Evolutionary conservation across 2,113 vertebrate genomes (phyloP), one percentile per base, ranked within the genome.

Genomic region (Turnix velox): DNA sequence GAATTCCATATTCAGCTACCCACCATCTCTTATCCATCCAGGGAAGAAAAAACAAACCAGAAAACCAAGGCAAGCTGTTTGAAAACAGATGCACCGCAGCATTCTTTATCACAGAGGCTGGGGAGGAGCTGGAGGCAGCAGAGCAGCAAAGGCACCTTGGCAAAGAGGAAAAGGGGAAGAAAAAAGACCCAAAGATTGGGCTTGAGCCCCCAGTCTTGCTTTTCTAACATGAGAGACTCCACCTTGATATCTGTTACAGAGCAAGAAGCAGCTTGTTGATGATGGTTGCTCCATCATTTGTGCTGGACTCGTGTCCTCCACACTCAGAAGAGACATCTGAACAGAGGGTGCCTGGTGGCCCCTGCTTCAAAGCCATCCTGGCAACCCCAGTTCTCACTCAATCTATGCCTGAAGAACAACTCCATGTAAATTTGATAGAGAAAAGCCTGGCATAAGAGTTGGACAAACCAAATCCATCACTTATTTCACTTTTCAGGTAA

Each of bases 21-120:
- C 90, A 95, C 91, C 37, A 3, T 52, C 91, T 93, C 93, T 93
- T 69, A 87, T 92, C 90, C 42, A 45, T 66, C 27, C 76, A 80
- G 88, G 88, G 87, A 95, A 86, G 87, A n/a, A 96, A 95, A 94
- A 95, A 92, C 94, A 95, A 96, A 95, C 84, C 93, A 84, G 84
- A 89, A 77, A 82, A 85, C 80, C 59, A 45, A 25, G 0, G 28
- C 67, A 74, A 48, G 92, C 90, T 87, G 80, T n/a, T 74, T 66
- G 88, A 25, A 93, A 82, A 75, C 90, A 88, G 85, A 91, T 76
- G 92, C 94, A 93, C 52, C 92, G 58, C 92, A 85, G 80, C 33
- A 16, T n/a, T 83, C 68, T 49, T 55, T 35, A 90, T 76, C 71
- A 55, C 51, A 51, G 69, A 30, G 72, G 78, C 87, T 16, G 75